Base-by-base conservation (phyloP, 2,888 invertebrate species). In the Drosophila eohydei region DNA sequence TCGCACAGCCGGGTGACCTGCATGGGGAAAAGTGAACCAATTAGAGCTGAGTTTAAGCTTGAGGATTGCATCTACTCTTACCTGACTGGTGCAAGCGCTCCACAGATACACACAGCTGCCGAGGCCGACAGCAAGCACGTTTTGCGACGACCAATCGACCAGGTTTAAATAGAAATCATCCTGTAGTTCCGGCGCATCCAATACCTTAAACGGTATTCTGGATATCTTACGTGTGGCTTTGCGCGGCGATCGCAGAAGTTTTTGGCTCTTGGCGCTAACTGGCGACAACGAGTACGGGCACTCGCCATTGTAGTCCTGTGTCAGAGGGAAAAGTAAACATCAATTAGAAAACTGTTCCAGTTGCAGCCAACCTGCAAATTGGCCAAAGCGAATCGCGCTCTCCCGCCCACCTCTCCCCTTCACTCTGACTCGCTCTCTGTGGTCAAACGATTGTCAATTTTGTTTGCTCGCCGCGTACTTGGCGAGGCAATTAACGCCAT, bases 151-250 rank as follows among this genome's bases (percentile, higher is more conserved):
- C 99, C 99, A 99, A 93, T 99, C 99, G 40, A 99, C 99, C 74
- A 99, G 95, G 93, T 99, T 99, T 81, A 99, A 94, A 93, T 99
- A 99, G 94, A 99, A 99, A 94, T 99, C 99, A 93, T 99, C 99
- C 93, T 99, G 93, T 65, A 93, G 79, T 67, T 93, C 93, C 21
- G 93, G 92, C 30, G 92, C 93, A 83, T 92, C 93, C 72, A 93
- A 83, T 62, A 92, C 92, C 94, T 99, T 99, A 94, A 99, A 99
- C 2, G 99, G 99, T 92, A 99, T 98, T 92, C 99, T 95, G 2
- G 99, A 98, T 84, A 99, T 99, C 94, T 99, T 99, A 76, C 99
- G 94, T 2, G 98, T 98, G n/a, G 99, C 98, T 93, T 99, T 99
- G 78, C 99, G 95, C 0, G 99, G 99, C 0, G 98, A 99, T 43